These are phyloP conservation scores for Autographa gamma DNA, from an alignment of 2,888 invertebrate genomes.

Conservation along the genomic window DNA sequence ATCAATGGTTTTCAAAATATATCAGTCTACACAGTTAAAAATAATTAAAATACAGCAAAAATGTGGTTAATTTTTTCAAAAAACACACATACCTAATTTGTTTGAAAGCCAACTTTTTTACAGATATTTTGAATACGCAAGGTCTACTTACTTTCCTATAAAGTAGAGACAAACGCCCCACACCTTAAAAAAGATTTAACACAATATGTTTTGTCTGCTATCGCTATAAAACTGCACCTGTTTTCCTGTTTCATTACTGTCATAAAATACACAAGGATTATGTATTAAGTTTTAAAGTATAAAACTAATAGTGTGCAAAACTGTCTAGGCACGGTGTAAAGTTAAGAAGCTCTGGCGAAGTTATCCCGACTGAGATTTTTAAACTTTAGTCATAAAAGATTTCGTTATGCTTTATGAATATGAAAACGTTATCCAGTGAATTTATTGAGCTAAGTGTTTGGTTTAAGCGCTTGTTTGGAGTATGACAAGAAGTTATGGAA, in stretches of 20 bases:
- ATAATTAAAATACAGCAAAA: no score
- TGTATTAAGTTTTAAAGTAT: slow-evolving; percentile 62
- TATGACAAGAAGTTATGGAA: slow-evolving; percentile 42
- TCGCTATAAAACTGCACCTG: slow-evolving; percentile 24
- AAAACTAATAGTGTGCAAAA: slow-evolving; percentile 74
- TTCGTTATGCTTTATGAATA: slow-evolving; percentile 81
- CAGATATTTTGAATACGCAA: no score
- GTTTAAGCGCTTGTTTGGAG: slow-evolving; percentile 17
- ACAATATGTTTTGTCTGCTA: not conserved
- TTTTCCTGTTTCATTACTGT: slow-evolving; percentile 28
- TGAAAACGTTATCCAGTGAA: slow-evolving; percentile 71
- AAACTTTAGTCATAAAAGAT: slow-evolving; percentile 84
- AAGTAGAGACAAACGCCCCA: no score
- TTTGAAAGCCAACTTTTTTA: no score
- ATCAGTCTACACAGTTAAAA: no score
- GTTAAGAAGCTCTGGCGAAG: slow-evolving; percentile 65
- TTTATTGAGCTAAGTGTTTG: slow-evolving; percentile 64
- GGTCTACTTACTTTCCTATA: no score
- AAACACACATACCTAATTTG: no score
- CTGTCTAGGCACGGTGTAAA: slow-evolving; percentile 68
- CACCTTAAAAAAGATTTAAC: no score
- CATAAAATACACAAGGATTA: slow-evolving; percentile 49
- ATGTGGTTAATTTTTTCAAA: no score
- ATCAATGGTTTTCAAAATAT: no score
- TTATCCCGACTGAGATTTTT: slow-evolving; percentile 74